Conservation (phyloP, 2,113 vertebrate genomes). For the Gymnobelideus leadbeateri region DNA sequence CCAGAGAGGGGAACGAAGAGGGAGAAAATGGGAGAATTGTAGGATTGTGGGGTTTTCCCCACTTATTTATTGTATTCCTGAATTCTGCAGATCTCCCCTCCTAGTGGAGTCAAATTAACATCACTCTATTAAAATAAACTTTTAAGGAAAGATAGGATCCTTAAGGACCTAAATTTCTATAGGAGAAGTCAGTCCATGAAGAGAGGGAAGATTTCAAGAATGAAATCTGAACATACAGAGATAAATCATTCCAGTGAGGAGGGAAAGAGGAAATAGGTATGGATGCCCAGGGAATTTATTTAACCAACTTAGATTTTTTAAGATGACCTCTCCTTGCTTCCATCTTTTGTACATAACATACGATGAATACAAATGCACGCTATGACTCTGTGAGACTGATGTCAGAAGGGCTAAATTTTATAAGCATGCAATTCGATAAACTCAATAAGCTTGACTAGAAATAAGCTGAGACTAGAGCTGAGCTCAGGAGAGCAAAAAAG, state of each 20-base stretch:
- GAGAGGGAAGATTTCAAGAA: neutral
- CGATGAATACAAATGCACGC: neutral
- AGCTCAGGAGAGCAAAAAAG: neutral
- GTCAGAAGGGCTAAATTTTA: neutral
- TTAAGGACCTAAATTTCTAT: neutral
- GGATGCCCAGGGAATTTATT: neutral
- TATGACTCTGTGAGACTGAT: neutral
- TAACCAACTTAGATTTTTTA: neutral
- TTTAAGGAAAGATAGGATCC: neutral
- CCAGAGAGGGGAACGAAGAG: neutral
- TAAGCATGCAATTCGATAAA: neutral
- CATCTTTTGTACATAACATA: neutral
- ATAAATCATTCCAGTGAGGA: neutral
- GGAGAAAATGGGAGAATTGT: neutral
- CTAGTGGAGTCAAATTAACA: neutral
- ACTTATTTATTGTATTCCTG: neutral
- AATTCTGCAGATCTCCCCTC: neutral
- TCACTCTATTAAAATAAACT: neutral
- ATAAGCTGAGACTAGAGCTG: neutral
- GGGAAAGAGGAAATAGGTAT: neutral
- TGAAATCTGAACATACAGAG: neutral
- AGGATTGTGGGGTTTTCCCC: neutral
- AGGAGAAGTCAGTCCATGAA: neutral
- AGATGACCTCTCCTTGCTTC: neutral
- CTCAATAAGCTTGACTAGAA: neutral